phyloP scores from a whole-genome alignment of 23 tunicate species.

The Corella eumyota region DNA sequence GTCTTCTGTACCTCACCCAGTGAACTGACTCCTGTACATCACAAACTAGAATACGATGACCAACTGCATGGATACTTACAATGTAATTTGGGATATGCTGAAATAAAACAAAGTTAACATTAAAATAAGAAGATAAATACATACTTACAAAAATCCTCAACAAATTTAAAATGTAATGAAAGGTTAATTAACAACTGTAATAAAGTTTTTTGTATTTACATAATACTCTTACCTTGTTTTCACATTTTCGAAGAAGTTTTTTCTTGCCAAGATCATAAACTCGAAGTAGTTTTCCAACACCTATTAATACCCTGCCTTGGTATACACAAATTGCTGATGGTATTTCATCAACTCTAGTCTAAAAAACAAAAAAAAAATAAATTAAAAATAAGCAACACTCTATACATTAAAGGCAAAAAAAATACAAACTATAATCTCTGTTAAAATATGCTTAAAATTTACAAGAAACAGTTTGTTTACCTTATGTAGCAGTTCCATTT shows the following conservation, averaged over 20 bases:
- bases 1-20: conserved; percentile 84
- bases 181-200: not conserved
- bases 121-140: not conserved
- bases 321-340: conserved; percentile 82
- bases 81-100: conserved; percentile 90
- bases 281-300: conserved; percentile 81
- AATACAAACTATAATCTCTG: not conserved
- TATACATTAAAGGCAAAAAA: not conserved
- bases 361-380: conserved; percentile 2
- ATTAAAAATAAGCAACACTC: not conserved
- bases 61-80: conserved; percentile 66
- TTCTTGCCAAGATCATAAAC: conserved; percentile 95
- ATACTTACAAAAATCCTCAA: not conserved
- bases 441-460: not conserved
- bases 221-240: conserved; percentile 55
- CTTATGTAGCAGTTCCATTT: conserved; percentile 72
- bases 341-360: conserved; percentile 83
- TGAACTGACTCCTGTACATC: conserved; percentile 93
- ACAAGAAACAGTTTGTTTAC: conserved; percentile 4
- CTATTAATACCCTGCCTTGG: conserved; percentile 86
- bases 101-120: not conserved
- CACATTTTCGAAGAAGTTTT: conserved; percentile 91
- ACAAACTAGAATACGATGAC: conserved; percentile 85
- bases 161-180: not conserved
- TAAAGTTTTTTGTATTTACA: not conserved